Conservation (phyloP, 1,140 invertebrate species). For the Hyphantria cunea region DNA sequence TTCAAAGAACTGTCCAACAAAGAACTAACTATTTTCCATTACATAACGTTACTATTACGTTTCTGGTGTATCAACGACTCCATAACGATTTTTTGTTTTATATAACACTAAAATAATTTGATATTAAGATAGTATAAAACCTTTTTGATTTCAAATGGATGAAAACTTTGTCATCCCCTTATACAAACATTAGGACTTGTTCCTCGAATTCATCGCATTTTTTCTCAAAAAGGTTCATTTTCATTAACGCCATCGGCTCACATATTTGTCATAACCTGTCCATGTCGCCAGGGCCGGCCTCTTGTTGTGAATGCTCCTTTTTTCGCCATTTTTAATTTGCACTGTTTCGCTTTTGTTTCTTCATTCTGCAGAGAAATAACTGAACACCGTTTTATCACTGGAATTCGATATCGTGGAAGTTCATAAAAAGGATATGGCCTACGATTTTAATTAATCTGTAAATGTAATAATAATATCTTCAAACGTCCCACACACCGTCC, state of each 20-base stretch:
- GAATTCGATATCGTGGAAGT: constrained; percentile 11
- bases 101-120: too few relatives aligned
- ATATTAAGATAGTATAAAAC: too few relatives aligned
- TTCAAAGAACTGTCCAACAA: too few relatives aligned
- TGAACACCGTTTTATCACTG: constrained; percentile 24
- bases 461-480: too few relatives aligned
- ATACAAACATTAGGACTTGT: constrained; percentile 42
- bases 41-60: too few relatives aligned
- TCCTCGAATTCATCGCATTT: constrained; percentile 42
- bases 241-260: constrained; percentile 78
- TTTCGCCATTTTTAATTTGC: constrained; percentile 76
- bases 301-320: constrained; percentile 55
- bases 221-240: constrained; percentile 72
- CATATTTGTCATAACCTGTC: constrained; percentile 79
- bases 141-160: constrained; percentile 1
- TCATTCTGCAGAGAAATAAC: constrained; percentile 39
- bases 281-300: constrained; percentile 40
- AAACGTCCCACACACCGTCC: too few relatives aligned
- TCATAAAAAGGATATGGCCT: neutral
- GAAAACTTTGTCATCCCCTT: constrained; percentile 23
- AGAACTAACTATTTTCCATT: too few relatives aligned
- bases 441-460: too few relatives aligned
- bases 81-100: too few relatives aligned
- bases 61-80: too few relatives aligned
- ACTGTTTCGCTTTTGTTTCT: constrained; percentile 70